phyloP scores from a whole-genome alignment of 2,888 invertebrate genomes.

The Erannis defoliaria region DNA sequence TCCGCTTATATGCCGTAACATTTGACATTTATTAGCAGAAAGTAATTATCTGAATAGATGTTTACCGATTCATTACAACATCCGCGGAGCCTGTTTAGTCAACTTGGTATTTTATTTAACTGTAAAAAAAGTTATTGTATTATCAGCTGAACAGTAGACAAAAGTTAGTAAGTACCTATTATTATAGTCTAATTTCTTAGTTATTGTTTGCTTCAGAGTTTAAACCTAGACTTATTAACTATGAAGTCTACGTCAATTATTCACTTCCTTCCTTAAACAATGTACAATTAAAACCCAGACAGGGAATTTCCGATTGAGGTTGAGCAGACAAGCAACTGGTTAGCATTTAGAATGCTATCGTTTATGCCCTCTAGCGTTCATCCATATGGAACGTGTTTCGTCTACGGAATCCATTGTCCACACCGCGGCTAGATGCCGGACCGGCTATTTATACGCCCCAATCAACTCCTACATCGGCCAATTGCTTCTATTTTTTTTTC shows the following conservation, averaged over 20 bases:
- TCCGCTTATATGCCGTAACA: too few relatives aligned
- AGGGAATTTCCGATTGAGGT: conserved; percentile 50
- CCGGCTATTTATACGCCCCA: conserved; percentile 76
- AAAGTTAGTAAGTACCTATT: too few relatives aligned
- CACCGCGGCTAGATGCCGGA: conserved; percentile 64
- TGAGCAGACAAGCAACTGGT: conserved; percentile 49
- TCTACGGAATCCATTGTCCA: conserved; percentile 83
- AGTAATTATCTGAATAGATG: too few relatives aligned
- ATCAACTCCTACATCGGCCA: conserved; percentile 68
- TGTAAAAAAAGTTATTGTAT: too few relatives aligned
- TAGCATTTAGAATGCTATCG: conserved; percentile 61
- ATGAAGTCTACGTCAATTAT: conserved; percentile 22
- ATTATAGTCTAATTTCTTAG: not conserved
- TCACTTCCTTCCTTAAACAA: conserved; percentile 43
- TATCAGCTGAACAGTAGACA: too few relatives aligned
- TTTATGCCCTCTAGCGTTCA: conserved; percentile 76
- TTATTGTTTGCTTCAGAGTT: not conserved
- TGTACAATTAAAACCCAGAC: conserved; percentile 42
- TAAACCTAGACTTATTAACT: not conserved
- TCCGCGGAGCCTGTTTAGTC: too few relatives aligned
- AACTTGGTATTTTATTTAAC: too few relatives aligned
- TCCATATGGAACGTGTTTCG: conserved; percentile 83
- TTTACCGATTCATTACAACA: too few relatives aligned
- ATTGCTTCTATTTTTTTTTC: conserved; percentile 62
- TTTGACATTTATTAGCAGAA: too few relatives aligned